Evolutionary conservation across 2,797 vertebrate genomes (phyloP), one percentile per base, ranked within the genome.

Genomic region (Odontamblyopus lacepedii): DNA sequence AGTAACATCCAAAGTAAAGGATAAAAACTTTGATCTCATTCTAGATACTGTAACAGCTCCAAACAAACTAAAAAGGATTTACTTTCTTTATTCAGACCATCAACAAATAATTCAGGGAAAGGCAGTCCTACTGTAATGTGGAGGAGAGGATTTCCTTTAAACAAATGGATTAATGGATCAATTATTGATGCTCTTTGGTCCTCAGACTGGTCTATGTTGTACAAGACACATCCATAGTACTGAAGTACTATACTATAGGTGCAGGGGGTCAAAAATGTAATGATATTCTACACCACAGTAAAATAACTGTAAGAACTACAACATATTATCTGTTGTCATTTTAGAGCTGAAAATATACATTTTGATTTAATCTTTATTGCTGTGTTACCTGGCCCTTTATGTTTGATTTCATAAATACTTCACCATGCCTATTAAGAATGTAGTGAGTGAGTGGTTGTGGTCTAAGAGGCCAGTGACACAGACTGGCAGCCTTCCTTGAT

Each of bases 1-100:
- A 76, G 72, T 79, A 61, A 80, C 73, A 19, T 68, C 67, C 79
- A 55, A 83, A 84, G 9, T 11, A 53, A 48, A 60, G 8, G 48
- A 53, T 23, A 50, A 30, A 71, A 30, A 65, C 18, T 19, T 29
- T 55, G 48, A 67, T 67, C 48, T 67, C 27, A 32, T 67, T 48
- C 16, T n/a, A 32, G 65, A 48, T n/a, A 30, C 53, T 57, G 30
- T 57, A 68, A 56, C 66, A 19, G 13, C 66, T 67, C 48, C 50
- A 23, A n/a, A 29, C 48, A 32, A 67, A 50, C 29, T 11, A 32
- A 67, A 55, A 13, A 15, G 65, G 50, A 67, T 67, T 12, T 11
- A 15, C 30, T 67, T 67, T 57, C 67, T 55, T 68, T 30, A 56
- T 12, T 67, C 66, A 8, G 51, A 35, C 50, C 64, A 19, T 48